Base-by-base conservation (phyloP, 2,113 vertebrate species). In the Urocitellus parryii region DNA sequence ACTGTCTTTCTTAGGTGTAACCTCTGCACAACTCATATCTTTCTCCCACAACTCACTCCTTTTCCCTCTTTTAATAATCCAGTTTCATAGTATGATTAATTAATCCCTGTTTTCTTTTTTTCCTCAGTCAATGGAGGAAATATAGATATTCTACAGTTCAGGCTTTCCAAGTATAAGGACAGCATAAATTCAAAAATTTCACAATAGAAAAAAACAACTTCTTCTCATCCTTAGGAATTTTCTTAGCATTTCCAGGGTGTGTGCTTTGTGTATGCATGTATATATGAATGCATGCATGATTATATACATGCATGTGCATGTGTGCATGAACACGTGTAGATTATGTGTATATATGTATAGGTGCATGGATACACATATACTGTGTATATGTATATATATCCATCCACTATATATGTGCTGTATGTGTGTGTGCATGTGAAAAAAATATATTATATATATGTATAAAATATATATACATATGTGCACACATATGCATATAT, bases 281-380 rank as follows among this genome's bases (percentile, higher is more conserved):
- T 3, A 4, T 20, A 4, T 5, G 0, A 29, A 10, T n/a, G 9
- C 11, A 14, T 18, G 12, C 37, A 20, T 48, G 20, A 24, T 32
- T 12, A 25, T 39, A 2, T 25, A 27, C 8, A 42, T 20, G 25
- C 39, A 83, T 12, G 8, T 65, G 25, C 12, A 20, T 73, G 27
- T 32, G 72, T 20, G 10, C 70, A 87, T 58, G 16, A 58, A 13
- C 42, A 42, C 24, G 27, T 10, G 13, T 8, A 16, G 27, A 29
- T 27, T 27, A 58, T 58, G 56, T 74, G 4, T 32, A 37, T 45
- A 45, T 63, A n/a, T n/a, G 29, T 76, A 18, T 16, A 25, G 13
- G 27, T 58, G n/a, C 58, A 24, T 61, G 37, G 37, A 32, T 42
- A 6, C 42, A 32, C 1, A 1, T 22, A 37, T 18, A 58, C 13